phyloP scores from a whole-genome alignment of 2,888 invertebrate genomes.

The Conops quadrifasciatus region DNA sequence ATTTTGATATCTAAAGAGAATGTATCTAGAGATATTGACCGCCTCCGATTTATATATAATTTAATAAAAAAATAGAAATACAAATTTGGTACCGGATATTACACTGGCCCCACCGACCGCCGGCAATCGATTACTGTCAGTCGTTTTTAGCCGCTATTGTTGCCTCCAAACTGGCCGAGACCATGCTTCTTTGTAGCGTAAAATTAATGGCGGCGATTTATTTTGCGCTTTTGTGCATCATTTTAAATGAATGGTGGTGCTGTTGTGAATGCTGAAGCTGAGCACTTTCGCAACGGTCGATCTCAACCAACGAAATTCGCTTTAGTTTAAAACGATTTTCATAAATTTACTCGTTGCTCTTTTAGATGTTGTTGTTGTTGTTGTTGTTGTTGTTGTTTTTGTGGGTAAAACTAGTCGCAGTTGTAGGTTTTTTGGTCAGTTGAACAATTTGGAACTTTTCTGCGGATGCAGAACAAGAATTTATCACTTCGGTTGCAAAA shows the following conservation, averaged over 20 bases:
- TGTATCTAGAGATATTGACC: no score
- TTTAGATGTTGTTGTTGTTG: not conserved
- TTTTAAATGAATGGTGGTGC: not conserved
- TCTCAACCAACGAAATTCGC: constrained; percentile 14
- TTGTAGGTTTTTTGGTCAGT: not conserved
- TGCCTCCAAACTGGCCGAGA: not conserved
- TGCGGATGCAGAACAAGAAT: not conserved
- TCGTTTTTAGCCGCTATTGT: not conserved
- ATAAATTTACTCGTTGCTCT: constrained; percentile 17
- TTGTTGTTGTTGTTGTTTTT: not conserved
- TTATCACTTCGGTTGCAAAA: constrained; percentile 1
- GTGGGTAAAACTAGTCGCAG: not conserved
- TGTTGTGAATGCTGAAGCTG: not conserved
- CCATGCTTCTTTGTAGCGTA: not conserved
- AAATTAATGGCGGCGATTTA: constrained; percentile 30
- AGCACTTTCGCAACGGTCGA: not conserved
- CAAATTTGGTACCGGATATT: not conserved
- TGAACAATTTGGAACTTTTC: constrained; percentile 3
- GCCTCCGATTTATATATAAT: no score
- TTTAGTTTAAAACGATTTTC: constrained; percentile 22
- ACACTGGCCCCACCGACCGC: not conserved
- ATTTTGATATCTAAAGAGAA: no score
- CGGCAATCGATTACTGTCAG: not conserved
- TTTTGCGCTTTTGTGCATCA: constrained; percentile 17
- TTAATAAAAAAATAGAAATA: no score